Evolutionary conservation across 2,797 vertebrate species (phyloP).

Genomic region (Tapera naevia): DNA sequence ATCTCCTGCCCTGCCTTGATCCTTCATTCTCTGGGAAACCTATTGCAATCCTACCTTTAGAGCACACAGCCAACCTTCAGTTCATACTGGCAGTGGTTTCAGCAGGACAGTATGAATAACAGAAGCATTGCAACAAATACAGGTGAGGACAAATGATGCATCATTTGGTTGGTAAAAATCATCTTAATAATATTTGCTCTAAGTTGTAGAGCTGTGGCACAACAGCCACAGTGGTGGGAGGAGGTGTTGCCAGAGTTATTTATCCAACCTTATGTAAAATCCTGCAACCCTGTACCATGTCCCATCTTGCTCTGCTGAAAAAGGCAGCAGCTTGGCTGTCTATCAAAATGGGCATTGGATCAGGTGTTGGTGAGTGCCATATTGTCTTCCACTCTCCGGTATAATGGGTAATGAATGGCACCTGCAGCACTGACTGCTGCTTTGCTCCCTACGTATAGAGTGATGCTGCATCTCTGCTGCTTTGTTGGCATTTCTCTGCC

Average conservation of each 20-base stretch:
- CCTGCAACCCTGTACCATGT: background rate
- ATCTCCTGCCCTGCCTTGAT: background rate
- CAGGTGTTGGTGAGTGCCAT: accelerated
- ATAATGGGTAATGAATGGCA: background rate
- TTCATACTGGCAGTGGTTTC: background rate
- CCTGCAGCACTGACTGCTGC: background rate
- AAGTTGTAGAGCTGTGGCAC: background rate
- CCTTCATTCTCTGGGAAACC: background rate
- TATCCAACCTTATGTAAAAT: background rate
- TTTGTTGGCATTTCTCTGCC: background rate
- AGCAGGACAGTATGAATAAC: background rate
- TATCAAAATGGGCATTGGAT: accelerated
- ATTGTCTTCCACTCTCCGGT: background rate
- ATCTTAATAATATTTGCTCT: background rate
- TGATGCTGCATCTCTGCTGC: background rate
- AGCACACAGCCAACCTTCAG: background rate
- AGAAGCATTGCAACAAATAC: background rate
- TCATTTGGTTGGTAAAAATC: background rate
- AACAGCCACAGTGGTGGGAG: background rate
- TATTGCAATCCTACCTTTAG: background rate
- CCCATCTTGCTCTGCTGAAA: background rate
- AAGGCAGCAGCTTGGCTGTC: background rate
- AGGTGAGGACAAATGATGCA: background rate
- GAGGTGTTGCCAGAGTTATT: background rate
- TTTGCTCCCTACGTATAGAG: accelerated